Percentiles rank a stretch among this genome's conserved stretches.
Evolutionary conservation across 2,888 invertebrate genomes (phyloP).

Genomic region (Cantharis flavilabris): DNA sequence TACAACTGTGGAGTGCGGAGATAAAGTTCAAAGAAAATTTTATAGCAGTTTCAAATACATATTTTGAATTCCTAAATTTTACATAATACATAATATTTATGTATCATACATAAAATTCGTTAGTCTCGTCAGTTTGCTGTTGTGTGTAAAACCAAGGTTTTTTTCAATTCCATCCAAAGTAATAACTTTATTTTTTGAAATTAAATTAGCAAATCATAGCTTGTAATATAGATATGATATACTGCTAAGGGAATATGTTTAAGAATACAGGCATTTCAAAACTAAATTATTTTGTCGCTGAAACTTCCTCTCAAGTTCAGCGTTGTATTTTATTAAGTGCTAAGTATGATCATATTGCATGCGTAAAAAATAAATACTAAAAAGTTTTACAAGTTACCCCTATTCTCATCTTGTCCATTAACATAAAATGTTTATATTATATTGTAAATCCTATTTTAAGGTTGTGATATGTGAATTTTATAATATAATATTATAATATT

Average conservation of each 20-base stretch:
- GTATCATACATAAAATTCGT: not conserved
- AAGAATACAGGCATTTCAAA: not conserved
- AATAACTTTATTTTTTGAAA: not conserved
- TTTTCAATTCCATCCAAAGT: not conserved
- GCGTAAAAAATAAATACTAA: not conserved
- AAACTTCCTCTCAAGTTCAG: not conserved
- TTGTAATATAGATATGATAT: not conserved
- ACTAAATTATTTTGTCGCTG: not conserved
- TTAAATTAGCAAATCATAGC: not conserved
- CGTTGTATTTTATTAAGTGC: not conserved
- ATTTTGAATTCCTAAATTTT: too few relatives aligned
- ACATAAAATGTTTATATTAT: not conserved
- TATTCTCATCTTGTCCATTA: not conserved
- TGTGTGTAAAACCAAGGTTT: not conserved
- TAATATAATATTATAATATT: not conserved
- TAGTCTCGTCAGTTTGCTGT: not conserved
- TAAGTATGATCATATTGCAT: not conserved
- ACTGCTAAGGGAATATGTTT: not conserved
- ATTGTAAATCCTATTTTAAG: not conserved
- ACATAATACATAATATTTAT: not conserved
- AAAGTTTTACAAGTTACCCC: not conserved
- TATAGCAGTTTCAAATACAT: not conserved
- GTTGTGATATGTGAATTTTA: not conserved
- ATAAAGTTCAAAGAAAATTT: not conserved
- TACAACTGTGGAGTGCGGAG: not conserved